phyloP scores from a whole-genome alignment of 2,797 vertebrate genomes.

The Sebastes itinus region DNA sequence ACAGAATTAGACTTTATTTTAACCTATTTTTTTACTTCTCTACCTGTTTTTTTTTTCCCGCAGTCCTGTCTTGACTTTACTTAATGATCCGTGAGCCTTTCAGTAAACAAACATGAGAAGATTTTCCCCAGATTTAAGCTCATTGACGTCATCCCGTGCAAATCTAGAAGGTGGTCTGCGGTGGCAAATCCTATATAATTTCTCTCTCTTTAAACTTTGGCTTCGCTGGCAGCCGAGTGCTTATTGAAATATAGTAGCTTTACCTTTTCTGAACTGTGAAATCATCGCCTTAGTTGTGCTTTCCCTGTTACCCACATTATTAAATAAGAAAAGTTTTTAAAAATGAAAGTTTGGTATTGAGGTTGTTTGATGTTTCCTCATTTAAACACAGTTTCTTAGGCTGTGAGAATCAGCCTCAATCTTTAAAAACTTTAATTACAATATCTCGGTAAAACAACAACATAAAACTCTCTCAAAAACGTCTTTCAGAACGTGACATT shows the following conservation, averaged over 20 bases:
- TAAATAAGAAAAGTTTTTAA: not conserved
- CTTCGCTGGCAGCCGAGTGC: not conserved
- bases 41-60: conserved; percentile 24
- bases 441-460: not conserved
- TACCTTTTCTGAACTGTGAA: conserved; percentile 12
- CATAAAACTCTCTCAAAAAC: not conserved
- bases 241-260: conserved; percentile 19
- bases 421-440: not conserved
- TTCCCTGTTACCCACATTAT: not conserved
- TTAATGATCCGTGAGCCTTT: conserved; percentile 50
- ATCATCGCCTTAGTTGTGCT: conserved; percentile 2
- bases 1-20: conserved; percentile 62
- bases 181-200: conserved; percentile 51
- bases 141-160: conserved; percentile 48
- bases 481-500: not conserved
- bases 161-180: conserved; percentile 43
- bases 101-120: conserved; percentile 52
- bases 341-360: not conserved
- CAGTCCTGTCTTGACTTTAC: conserved; percentile 45
- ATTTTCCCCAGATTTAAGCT: conserved; percentile 54
- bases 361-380: not conserved
- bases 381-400: not conserved
- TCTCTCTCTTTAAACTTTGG: conserved; percentile 42
- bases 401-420: not conserved
- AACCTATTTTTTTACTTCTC: conserved; percentile 50